Percentiles rank a stretch among this genome's conserved stretches.
Conservation (phyloP, 2,797 vertebrate genomes). For the Enteromius unitaeniatus region DNA sequence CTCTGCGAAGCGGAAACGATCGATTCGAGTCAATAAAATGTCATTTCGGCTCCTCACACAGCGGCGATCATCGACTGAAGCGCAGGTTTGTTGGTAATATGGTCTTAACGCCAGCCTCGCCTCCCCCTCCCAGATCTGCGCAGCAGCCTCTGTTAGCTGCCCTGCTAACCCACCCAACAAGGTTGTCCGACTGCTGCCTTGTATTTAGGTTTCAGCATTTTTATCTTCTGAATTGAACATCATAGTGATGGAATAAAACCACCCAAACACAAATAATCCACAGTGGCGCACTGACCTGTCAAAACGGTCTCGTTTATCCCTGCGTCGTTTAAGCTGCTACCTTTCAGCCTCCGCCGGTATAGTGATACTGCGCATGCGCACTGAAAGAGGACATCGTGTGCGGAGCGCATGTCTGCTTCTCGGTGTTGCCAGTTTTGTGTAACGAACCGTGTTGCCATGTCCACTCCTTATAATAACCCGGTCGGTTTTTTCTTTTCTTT, state of each 20-base stretch:
- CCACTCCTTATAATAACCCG: not conserved
- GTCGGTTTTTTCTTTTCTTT: not conserved
- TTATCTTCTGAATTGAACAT: not conserved
- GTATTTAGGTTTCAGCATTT: not conserved
- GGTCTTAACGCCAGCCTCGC: slow-evolving; percentile 16
- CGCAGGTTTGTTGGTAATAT: slow-evolving; percentile 17
- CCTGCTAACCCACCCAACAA: slow-evolving; percentile 41
- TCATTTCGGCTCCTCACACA: not conserved
- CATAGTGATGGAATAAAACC: not conserved
- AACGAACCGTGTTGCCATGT: slow-evolving; percentile 22
- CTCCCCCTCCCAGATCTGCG: slow-evolving; percentile 40
- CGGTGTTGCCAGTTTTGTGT: slow-evolving; percentile 37
- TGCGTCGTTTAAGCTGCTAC: slow-evolving; percentile 73
- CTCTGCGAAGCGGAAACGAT: not conserved
- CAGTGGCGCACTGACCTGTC: slow-evolving; percentile 73
- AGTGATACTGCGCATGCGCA: slow-evolving; percentile 74
- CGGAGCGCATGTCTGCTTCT: slow-evolving; percentile 51
- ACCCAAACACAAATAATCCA: not conserved
- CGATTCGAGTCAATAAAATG: not conserved
- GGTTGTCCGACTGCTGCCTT: not conserved
- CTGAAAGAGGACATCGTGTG: not conserved
- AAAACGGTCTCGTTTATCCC: slow-evolving; percentile 73
- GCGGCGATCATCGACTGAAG: slow-evolving; percentile 4
- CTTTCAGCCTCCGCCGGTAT: slow-evolving; percentile 77
- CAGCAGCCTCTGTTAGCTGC: slow-evolving; percentile 34